Conservation (phyloP, 2,113 vertebrate genomes). For the Corythornis vintsioides region DNA sequence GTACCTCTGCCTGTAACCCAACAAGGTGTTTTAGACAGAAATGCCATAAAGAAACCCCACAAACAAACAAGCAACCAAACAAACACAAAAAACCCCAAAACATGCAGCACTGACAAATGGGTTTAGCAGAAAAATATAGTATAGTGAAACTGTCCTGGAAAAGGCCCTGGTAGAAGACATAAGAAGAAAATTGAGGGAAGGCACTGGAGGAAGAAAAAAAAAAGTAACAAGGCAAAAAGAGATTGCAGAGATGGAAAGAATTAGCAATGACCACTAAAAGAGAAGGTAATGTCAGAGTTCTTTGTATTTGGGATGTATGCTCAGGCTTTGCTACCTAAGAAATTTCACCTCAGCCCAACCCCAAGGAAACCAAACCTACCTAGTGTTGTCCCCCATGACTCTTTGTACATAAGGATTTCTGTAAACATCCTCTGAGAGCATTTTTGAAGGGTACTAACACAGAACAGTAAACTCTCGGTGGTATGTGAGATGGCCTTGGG, state of each 20-base stretch:
- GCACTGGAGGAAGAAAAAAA: background rate
- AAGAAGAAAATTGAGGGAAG: background rate
- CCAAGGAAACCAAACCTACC: background rate
- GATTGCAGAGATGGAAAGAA: background rate
- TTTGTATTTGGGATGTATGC: background rate
- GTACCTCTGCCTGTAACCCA: background rate
- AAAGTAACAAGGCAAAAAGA: background rate
- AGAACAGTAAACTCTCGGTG: background rate
- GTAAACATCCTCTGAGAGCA: background rate
- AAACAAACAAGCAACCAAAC: too few species aligned
- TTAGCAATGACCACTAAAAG: background rate
- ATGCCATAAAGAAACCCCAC: background rate
- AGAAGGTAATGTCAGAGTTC: background rate
- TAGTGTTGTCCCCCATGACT: background rate
- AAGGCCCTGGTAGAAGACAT: background rate
- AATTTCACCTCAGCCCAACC: fast-evolving
- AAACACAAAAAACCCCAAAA: too few species aligned
- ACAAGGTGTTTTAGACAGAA: background rate
- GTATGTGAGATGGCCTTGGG: fast-evolving
- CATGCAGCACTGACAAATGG: background rate
- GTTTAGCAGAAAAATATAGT: background rate
- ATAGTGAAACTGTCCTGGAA: background rate
- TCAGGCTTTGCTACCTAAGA: background rate
- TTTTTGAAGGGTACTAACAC: background rate
- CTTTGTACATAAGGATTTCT: background rate